phyloP scores from a whole-genome alignment of 2,797 vertebrate genomes.

The Cygnus olor region DNA sequence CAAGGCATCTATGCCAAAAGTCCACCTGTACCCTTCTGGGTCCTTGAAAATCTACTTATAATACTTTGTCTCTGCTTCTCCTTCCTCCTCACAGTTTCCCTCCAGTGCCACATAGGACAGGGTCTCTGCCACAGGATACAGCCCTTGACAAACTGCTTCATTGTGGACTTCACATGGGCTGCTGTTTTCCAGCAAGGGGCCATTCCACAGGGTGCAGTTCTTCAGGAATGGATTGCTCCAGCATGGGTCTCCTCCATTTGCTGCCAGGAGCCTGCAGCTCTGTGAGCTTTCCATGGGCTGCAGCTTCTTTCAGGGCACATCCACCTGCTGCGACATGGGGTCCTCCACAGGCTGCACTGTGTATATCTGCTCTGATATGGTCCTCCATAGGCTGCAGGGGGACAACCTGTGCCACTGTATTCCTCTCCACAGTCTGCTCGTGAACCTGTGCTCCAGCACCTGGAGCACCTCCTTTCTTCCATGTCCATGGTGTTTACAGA shows the following conservation, averaged over 20 bases:
- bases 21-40: too few relatives aligned
- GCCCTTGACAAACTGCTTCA: not conserved
- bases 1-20: too few relatives aligned
- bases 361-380: too few relatives aligned
- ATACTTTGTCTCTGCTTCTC: too few relatives aligned
- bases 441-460: too few relatives aligned
- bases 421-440: too few relatives aligned
- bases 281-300: not conserved
- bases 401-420: not conserved
- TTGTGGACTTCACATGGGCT: too few relatives aligned
- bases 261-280: too few relatives aligned
- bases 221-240: not conserved
- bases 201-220: too few relatives aligned
- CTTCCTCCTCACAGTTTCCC: not conserved
- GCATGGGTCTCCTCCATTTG: not conserved
- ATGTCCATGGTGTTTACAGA: not conserved
- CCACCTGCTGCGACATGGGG: not conserved
- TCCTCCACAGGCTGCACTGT: too few relatives aligned
- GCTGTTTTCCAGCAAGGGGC: too few relatives aligned
- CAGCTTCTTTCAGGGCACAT: not conserved
- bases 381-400: not conserved
- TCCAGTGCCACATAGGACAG: not conserved
- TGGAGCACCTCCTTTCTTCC: not conserved
- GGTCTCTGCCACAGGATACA: not conserved
- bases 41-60: too few relatives aligned